Conservation (phyloP, 2,797 vertebrate species). For the Gambusia yucatana region DNA sequence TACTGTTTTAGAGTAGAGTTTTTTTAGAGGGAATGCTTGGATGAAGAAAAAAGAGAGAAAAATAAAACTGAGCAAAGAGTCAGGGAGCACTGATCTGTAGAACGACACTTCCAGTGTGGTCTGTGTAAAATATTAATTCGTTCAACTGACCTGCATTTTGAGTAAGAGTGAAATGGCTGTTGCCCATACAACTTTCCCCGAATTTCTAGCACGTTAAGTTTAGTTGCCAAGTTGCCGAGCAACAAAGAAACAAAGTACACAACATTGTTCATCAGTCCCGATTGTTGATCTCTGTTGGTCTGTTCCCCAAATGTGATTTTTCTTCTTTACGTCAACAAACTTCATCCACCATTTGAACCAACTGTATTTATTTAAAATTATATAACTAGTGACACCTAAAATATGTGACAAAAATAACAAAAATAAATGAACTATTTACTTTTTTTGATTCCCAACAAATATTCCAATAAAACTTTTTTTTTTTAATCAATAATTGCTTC, state of each 20-base stretch:
- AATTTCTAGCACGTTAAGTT: background rate
- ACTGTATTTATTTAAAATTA: background rate
- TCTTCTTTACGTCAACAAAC: background rate
- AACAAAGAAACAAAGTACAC: background rate
- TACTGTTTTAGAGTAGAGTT: background rate
- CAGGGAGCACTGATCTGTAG: background rate
- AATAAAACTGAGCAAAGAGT: background rate
- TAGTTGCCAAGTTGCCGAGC: background rate
- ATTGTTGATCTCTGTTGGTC: background rate
- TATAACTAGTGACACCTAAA: background rate
- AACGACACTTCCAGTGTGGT: background rate
- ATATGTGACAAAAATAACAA: background rate
- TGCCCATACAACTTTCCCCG: background rate
- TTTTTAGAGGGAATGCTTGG: background rate
- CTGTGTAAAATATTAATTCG: background rate
- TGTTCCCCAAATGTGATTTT: background rate
- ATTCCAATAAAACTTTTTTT: background rate
- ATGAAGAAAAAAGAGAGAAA: background rate
- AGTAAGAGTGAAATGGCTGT: background rate
- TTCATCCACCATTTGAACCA: background rate
- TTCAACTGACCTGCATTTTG: background rate
- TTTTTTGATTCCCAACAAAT: background rate
- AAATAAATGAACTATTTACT: background rate
- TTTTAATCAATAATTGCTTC: background rate
- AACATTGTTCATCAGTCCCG: background rate